Evolutionary conservation across 2,113 vertebrate genomes (phyloP).

Genomic region (Semnopithecus entellus): DNA sequence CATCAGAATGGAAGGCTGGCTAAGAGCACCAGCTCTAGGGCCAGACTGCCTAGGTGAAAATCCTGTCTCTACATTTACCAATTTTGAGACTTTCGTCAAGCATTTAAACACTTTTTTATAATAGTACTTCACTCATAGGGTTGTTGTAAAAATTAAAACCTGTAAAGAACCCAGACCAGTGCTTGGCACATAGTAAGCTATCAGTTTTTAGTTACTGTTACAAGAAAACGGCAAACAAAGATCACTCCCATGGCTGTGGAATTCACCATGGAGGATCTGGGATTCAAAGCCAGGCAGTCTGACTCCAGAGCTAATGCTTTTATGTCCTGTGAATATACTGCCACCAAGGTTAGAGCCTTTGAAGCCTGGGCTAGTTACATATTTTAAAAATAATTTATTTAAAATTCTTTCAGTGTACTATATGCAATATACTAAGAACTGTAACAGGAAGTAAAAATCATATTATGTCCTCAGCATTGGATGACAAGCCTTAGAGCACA

Average conservation of each 20-base stretch:
- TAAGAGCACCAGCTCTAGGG: neutral
- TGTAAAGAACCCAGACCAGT: neutral
- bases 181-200: neutral
- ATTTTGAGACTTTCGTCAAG: neutral
- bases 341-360: neutral
- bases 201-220: conserved; percentile 11
- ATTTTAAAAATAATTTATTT: conserved; percentile 28
- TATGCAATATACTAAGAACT: neutral
- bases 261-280: neutral
- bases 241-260: neutral
- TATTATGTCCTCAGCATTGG: neutral
- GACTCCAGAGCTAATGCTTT: neutral
- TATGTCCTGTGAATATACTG: neutral
- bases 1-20: neutral
- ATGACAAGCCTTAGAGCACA: neutral
- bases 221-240: neutral
- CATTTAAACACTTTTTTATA: neutral
- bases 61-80: neutral
- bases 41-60: neutral
- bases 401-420: neutral
- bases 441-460: neutral
- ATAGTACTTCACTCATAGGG: neutral
- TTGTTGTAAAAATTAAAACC: conserved; percentile 26
- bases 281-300: neutral
- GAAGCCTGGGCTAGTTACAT: neutral